Evolutionary conservation across 2,888 invertebrate genomes (phyloP), one percentile per base, ranked within the genome.

Genomic region (Criorhina ranunculi): DNA sequence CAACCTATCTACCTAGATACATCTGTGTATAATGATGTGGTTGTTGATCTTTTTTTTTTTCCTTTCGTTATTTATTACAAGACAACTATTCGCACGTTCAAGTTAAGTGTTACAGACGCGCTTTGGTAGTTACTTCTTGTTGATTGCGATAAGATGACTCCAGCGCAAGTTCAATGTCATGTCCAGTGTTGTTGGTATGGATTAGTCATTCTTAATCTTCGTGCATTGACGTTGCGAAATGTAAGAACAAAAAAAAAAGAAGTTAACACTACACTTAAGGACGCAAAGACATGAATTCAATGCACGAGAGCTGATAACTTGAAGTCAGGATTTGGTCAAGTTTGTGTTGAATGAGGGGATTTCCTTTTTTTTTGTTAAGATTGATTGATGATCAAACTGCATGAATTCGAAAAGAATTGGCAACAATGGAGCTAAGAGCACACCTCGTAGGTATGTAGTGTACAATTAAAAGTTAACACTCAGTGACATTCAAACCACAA

Each of bases 161-260:
- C 33, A 55, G 19, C 40, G 69, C 40, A 76, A 81, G 76, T 81
- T 81, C 75, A 81, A 75, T 76, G 80, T 81, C 76, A 75, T 17
- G 55, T 24, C 8, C 44, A 59, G 57, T 49, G 57, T 57, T 44
- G 35, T 46, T 44, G 46, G 37, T 75, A 42, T 40, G 44, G 49
- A 69, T 69, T 46, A 76, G 29, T 81, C 80, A 76, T 17, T 33
- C 17, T 73, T 51, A 51, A 73, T 44, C 64, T 31, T n/a, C 35
- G 17, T 19, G 33, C 24, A 31, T 17, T 24, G 42, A 33, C 46
- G 62, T 78, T 24, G 31, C 24, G 53, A 12, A 3, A 24, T 60
- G 42, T 15, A 33, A 15, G 11, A 3, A 12, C 29, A 9, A 24
- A 29, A 12, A 19, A 9, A 8, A 19, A 17, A 11, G 24, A n/a